phyloP scores from a whole-genome alignment of 2,113 vertebrate genomes.

The Circaetus gallicus region DNA sequence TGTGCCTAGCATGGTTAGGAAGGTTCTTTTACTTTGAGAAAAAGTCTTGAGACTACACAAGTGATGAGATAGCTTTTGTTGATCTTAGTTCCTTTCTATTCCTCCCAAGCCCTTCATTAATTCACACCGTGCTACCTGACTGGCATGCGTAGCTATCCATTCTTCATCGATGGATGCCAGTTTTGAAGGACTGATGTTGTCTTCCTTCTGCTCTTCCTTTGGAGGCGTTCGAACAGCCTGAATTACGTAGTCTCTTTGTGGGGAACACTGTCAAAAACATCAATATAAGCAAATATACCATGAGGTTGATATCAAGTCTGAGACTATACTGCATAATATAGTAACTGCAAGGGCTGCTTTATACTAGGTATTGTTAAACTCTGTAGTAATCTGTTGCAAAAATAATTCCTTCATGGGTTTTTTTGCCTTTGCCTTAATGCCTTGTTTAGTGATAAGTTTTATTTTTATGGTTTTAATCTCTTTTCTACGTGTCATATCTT shows the following conservation, averaged over 20 bases:
- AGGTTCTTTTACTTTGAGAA: background rate
- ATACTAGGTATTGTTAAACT: background rate
- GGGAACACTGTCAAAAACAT: constrained; percentile 76
- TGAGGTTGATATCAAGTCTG: background rate
- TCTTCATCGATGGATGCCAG: constrained; percentile 76
- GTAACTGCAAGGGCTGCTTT: background rate
- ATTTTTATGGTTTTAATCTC: background rate
- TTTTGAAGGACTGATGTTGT: background rate
- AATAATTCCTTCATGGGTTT: background rate
- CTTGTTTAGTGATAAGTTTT: background rate
- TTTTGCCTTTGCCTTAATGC: background rate
- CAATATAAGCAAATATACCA: background rate
- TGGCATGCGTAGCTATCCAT: constrained; percentile 86
- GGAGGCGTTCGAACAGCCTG: constrained; percentile 82
- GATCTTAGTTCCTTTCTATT: background rate
- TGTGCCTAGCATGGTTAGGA: fast-evolving
- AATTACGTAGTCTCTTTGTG: constrained; percentile 85
- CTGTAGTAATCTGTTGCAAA: background rate
- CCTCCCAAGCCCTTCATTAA: background rate
- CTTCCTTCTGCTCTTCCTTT: constrained; percentile 70
- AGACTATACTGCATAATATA: background rate
- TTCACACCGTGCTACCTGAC: constrained; percentile 74
- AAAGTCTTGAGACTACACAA: background rate
- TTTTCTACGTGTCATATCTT: background rate
- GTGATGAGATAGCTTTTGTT: fast-evolving